Base-by-base conservation (phyloP, 2,113 vertebrate species). In the Agapornis roseicollis region DNA sequence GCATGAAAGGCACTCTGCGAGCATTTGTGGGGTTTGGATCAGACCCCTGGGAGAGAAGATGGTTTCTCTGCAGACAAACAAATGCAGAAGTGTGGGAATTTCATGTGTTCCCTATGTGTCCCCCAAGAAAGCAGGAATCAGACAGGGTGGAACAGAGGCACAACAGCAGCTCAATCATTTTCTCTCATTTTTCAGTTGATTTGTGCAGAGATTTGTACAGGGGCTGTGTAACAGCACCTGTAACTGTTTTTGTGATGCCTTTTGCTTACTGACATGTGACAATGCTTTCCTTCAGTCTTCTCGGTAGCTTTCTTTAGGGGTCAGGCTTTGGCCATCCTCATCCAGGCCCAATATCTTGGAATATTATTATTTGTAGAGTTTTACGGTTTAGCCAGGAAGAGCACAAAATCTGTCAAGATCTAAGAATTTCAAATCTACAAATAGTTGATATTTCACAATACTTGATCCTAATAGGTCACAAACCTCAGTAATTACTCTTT, bases 51-150 rank as follows among this genome's bases (percentile, higher is more conserved):
- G 64, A 60, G 35, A 42, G 52, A 23, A 7, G 33, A 28, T 66
- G 47, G 11, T 50, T 89, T 42, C 53, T 80, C 60, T 60, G 25
- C 29, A 69, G 52, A 17, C 27, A 74, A n/a, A n/a, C 4, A 7
- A 64, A 35, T 46, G 44, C 28, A 37, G 37, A 61, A 44, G 31
- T 61, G 0, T 69, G n/a, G n/a, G 50, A 63, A 31, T 77, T 92
- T 3, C 7, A 5, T 81, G 13, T 2, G 0, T 49, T 92, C n/a
- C 27, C 35, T 2, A 0, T 22, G 49, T 8, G 6, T 56, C 13
- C 33, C 6, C 55, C 22, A 35, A 91, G 50, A 85, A 20, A 47
- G 31, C n/a, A 68, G 46, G 41, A 33, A 42, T 47, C 1, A 0
- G 41, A 14, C 52, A 42, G 53, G 41, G 29, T 55, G 35, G 61